A percentile compares a stretch with the other conserved stretches of the same genome.
phyloP scores from a whole-genome alignment of 2,113 vertebrate genomes.

The Megaceryle torquata region DNA sequence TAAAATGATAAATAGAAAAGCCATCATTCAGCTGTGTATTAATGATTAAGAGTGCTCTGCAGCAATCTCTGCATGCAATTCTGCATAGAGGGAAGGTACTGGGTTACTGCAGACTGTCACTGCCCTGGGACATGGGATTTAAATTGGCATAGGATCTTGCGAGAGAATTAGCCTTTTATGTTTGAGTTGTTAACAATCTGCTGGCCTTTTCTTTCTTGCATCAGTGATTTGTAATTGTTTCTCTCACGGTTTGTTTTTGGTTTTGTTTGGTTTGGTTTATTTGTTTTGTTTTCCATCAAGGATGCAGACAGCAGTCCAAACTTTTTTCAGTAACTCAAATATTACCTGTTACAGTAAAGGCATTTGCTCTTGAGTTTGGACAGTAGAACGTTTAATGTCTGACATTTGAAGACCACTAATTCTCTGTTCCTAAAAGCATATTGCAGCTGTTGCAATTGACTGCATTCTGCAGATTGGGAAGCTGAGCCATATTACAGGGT shows the following conservation, averaged over 20 bases:
- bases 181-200: not conserved
- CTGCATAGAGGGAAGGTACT: not conserved
- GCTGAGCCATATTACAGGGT: not conserved
- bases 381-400: not conserved
- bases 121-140: not conserved
- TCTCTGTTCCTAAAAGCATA: not conserved
- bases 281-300: not conserved
- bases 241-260: not conserved
- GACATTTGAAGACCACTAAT: not conserved
- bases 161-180: not conserved
- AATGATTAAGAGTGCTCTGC: not conserved
- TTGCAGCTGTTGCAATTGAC: not conserved
- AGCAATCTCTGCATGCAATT: not conserved
- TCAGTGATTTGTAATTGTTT: not conserved
- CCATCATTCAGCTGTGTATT: not conserved
- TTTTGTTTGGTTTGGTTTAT: not conserved
- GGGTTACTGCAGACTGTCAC: not conserved
- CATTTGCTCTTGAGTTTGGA: not conserved
- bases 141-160: not conserved
- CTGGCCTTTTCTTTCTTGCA: not conserved
- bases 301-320: not conserved
- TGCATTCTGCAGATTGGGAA: not conserved
- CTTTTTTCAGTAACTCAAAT: not conserved
- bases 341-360: not conserved
- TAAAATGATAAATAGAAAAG: not conserved